Evolutionary conservation across 2,888 invertebrate genomes (phyloP), one percentile per base, ranked within the genome.

Genomic region (Choristoneura rosaceana): DNA sequence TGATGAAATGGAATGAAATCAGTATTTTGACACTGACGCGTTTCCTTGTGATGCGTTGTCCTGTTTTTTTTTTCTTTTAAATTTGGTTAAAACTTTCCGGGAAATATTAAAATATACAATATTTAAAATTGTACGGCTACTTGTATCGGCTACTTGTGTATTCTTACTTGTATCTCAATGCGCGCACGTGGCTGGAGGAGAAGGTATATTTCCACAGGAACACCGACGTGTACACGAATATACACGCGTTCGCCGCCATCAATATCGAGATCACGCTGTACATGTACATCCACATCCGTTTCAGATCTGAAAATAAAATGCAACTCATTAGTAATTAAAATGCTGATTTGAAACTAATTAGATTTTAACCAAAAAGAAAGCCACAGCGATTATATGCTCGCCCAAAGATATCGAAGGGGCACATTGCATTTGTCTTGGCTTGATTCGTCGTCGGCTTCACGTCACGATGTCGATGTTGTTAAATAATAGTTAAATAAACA

Each of bases 221-320:
- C 41, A 93, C 83, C 0, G 95, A 94, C 0, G 95, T 95, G 84
- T 95, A 95, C 12, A 95, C 83, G 78, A 96, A 96, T 81, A 96
- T 95, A 3, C 94, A 76, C 33, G 95, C 87, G 80, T 96, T 97
- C 0, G 93, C 79, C 0, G 87, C 70, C 38, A 96, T 84, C 5
- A 96, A 84, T 34, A 95, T 78, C 0, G 95, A 84, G 78, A 96
- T 94, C 3, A 96, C 95, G n/a, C 95, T 95, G 83, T 96, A 96
- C 90, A 96, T 95, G 81, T 95, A 96, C 25, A 92, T 92, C 95
- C 96, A 96, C 58, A 94, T 94, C 74, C 94, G 94, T 15, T 77
- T 76, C 34, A 80, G 79, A 71, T 88, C 96, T 96, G 86, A 73
- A 93, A 93, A 68, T 52, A 8, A 7, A n/a, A 43, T 9, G 17